These are phyloP conservation scores for Lordiphosa stackelbergi DNA, from an alignment of 1,140 invertebrate genomes.

Conservation along the genomic window DNA sequence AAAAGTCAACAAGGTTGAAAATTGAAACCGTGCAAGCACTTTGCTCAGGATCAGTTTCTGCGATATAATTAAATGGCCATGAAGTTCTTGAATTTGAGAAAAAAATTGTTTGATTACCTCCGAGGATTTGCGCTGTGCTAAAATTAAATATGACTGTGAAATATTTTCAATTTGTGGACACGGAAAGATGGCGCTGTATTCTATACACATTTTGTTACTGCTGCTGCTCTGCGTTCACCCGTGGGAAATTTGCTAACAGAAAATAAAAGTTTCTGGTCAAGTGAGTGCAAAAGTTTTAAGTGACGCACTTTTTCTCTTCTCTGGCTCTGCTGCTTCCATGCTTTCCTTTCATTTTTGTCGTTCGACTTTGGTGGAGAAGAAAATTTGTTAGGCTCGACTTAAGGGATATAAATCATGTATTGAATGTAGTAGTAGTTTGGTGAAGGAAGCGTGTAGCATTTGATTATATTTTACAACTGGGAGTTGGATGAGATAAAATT, in stretches of 20 bases:
- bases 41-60: conserved; percentile 34
- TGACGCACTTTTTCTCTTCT: conserved; percentile 64
- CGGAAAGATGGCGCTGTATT: conserved; percentile 47
- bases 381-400: conserved; percentile 53
- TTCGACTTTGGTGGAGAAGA: conserved; percentile 42
- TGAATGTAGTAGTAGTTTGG: no score
- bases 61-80: conserved; percentile 49
- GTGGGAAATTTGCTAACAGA: conserved; percentile 74
- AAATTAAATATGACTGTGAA: conserved; percentile 74
- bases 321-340: conserved; percentile 1
- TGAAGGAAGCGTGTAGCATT: no score
- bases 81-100: conserved; percentile 12
- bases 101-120: conserved; percentile 59
- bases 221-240: conserved; percentile 43
- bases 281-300: conserved; percentile 75
- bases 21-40: conserved; percentile 27
- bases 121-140: conserved; percentile 31
- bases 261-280: conserved; percentile 76
- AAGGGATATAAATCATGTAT: conserved; percentile 26
- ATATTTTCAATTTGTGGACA: conserved; percentile 75
- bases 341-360: conserved; percentile 35
- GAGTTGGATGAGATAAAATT: not conserved
- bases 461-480: conserved; percentile 1
- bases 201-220: conserved; percentile 48
- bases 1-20: conserved; percentile 50